phyloP scores from a whole-genome alignment of 30 jellyfish, hydroid and myxozoan species.

The Aurelia sp. region DNA sequence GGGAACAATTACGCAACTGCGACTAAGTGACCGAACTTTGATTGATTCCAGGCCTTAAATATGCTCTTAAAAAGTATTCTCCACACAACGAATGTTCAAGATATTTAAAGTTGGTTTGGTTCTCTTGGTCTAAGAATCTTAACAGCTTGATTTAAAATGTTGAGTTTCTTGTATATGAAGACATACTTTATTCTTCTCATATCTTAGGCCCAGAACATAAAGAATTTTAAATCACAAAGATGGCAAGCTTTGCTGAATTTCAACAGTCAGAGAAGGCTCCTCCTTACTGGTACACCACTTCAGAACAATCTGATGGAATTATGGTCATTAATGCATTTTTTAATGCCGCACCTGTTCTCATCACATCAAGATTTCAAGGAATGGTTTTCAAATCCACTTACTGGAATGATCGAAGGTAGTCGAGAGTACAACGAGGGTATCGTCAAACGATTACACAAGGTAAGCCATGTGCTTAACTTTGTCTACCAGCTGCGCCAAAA shows the following conservation, averaged over 20 bases:
- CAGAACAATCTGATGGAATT: conserved; percentile 97
- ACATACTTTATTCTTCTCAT: too few species aligned
- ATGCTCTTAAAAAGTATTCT: too few species aligned
- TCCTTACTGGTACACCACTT: conserved; percentile 97
- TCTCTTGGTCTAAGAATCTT: too few species aligned
- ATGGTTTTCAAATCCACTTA: conserved; percentile 97
- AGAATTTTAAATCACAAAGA: conserved; percentile 96
- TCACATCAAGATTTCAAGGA: conserved; percentile 98
- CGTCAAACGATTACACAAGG: conserved; percentile 90
- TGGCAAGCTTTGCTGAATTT: conserved; percentile 96
- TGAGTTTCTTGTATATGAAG: too few species aligned
- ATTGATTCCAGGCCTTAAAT: too few species aligned
- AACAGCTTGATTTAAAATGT: too few species aligned
- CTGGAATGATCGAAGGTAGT: conserved; percentile 99
- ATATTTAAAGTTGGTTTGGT: too few species aligned
- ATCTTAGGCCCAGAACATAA: conserved; percentile 93
- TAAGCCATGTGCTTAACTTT: not conserved
- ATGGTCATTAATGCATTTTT: conserved; percentile 98
- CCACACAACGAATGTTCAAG: too few species aligned
- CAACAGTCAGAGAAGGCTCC: conserved; percentile 95
- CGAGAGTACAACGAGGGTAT: conserved; percentile 93
- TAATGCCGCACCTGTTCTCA: conserved; percentile 94
- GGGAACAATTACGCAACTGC: too few species aligned
- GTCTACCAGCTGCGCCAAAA: too few species aligned
- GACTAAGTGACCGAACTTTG: too few species aligned